Base-by-base conservation (phyloP, 1,140 invertebrate species). In the Thalassaphorura encarpata region DNA sequence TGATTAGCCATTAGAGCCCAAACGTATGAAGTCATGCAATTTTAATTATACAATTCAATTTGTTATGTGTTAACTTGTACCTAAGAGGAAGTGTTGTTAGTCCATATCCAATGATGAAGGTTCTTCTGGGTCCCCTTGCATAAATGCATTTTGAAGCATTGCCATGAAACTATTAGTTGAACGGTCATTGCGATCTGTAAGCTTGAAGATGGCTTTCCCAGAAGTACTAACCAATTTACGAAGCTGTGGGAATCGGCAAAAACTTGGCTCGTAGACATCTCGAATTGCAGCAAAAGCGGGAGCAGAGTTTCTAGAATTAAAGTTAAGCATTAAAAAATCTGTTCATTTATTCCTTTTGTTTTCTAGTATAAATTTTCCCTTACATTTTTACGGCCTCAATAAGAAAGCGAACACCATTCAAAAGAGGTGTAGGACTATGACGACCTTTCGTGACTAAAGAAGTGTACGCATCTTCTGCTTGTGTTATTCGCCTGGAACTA, bases 201-300 rank as follows among this genome's bases (percentile, higher is more conserved):
- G n/a, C 36, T 60, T 60, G 40, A 63, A 63, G 1, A 63, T 23
- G 15, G 50, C 41, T 43, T 63, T 63, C 19, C 61, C 61, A 40
- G 54, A 56, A 33, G 2, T 29, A 8, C 18, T 46, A 23, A 63
- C 51, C 26, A 57, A 41, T 52, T 54, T 63, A 8, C 57, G 29
- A 24, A 63, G 46, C 24, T 54, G 45, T n/a, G 57, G 57, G 51
- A 56, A 49, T 40, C 61, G 27, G 23, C 24, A 56, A 36, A 63
- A 63, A 51, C 61, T 63, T 2, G 57, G 57, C n/a, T 59, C 57
- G 31, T 63, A 63, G 16, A 63, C 39, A 29, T 63, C 57, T 21
- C 43, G 43, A 46, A 63, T 60, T 24, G 50, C 23, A 23, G 45
- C 41, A 47, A 63, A 63, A 11, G 57, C 52, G 29, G 53, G 43